Evolutionary conservation across 2,113 vertebrate species (phyloP), one percentile per base, ranked within the genome.

Genomic region (Petroica traversi): DNA sequence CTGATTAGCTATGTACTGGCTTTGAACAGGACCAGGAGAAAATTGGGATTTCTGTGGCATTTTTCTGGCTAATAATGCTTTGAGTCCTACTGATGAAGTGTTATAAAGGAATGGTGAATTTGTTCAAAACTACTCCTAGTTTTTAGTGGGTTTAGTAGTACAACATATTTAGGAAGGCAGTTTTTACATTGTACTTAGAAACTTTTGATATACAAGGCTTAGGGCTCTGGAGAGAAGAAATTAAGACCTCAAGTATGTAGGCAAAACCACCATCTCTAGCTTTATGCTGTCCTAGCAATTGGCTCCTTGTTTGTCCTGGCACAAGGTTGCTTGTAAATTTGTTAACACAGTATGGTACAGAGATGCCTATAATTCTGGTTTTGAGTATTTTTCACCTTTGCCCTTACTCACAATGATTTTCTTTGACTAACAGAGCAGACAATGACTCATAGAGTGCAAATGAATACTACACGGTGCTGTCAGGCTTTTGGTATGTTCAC

Each of bases 331-430:
- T 92, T 93, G 72, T 91, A 97, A 96, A 95, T 97, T 79, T 95
- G 71, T 92, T 96, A 96, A 67, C 36, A 91, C 95, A 95, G 64
- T 54, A 73, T 28, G 81, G 41, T 61, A 74, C 62, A 49, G n/a
- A 40, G 62, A 84, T 2, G 20, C 24, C 73, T 96, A 79, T 97
- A 96, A 96, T 85, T 97, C 88, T 96, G 69, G 4, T 81, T 85
- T 75, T 52, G 90, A 62, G 55, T 87, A 67, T 75, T 92, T 80
- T 88, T 93, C 88, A 94, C 67, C 61, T 96, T 93, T 97, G 48
- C 82, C 40, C 63, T 83, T 79, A 45, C 67, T 88, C 91, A 90
- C 41, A 96, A 92, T 97, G 92, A 97, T 95, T 97, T 96, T 92
- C 54, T 80, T 94, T 97, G 93, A 95, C 73, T 97, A 94, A 58